Evolutionary conservation across 1,140 invertebrate species (phyloP), one percentile per base, ranked within the genome.

Genomic region (Hylaeus anthracinus): DNA sequence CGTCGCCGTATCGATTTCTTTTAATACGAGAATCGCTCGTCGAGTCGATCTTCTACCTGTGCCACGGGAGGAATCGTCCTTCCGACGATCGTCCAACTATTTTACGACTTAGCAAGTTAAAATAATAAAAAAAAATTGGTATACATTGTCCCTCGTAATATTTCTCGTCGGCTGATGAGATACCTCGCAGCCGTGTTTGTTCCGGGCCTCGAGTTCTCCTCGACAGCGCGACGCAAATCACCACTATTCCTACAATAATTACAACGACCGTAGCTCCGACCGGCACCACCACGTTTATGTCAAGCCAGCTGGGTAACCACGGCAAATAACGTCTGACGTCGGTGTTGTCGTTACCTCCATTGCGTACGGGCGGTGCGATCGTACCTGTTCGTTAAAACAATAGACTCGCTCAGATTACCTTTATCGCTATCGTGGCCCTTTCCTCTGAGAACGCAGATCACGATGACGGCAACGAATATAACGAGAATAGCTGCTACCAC

Each of bases 381-480:
- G 97, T 97, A 90, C 96, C 97, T 97, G 93, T 71, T 74, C 43
- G 69, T 61, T 69, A 55, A 85, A 75, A 77, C 70, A 6, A 72
- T 63, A 86, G n/a, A 61, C 58, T 79, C 70, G 76, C 63, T 79
- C 73, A 74, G 72, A 89, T 94, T 94, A 98, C 97, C 97, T 97
- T 98, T 98, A 86, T 93, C 92, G 81, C 96, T 95, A 89, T 95
- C 95, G 89, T 96, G 95, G 93, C 96, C 95, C 92, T 97, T 96
- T 87, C 97, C 97, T 88, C 95, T 95, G 79, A 98, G 95, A 89
- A 97, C 97, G 95, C 97, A 98, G 90, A 98, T 97, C 91, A 98
- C 97, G 92, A 98, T 96, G 90, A 98, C 96, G 86, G 97, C 97
- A 92, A 98, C 96, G 90, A 98, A 97, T 93, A 98, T 97, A 93